Evolutionary conservation across 92 coral and sea anemone genomes (phyloP), one percentile per base, ranked within the genome.

Genomic region (Porites cylindrica): DNA sequence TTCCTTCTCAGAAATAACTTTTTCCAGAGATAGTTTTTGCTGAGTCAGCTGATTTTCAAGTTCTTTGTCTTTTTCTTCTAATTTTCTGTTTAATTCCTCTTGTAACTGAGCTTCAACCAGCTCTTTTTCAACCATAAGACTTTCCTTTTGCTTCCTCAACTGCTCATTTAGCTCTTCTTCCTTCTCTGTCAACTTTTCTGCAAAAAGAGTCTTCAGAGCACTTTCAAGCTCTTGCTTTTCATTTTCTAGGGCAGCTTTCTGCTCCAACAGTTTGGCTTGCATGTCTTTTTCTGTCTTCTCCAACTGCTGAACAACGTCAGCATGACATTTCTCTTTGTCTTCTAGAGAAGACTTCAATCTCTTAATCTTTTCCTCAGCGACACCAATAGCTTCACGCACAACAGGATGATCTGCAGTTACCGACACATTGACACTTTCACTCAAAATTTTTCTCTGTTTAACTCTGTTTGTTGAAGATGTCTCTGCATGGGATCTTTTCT

Each of bases 61-160:
- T 76, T 97, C 98, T 81, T 92, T 93, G 86, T 97, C 99, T 85
- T 94, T 97, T 66, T 94, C 96, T 70, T 97, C 98, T 5, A 97
- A 85, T 74, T 95, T 93, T 62, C 93, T 89, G 74, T 82, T 91
- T 67, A 97, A 89, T 89, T 95, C 98, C 60, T 85, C 86, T n/a
- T 93, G 94, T 32, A 95, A 88, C 50, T 90, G 89, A 16, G 73
- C 87, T 79, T 97, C 98, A 18, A 97, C 93, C 54, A 86, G 90
- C 52, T 92, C 95, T 66, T 97, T 97, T 82, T 97, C 99, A 63
- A 89, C 94, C 63, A 93, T 84, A 81, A 97, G 80, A 54, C 93
- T 70, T 13, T 93, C 99, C 82, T 93, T 95, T 76, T 97, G 99
- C 60, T 66, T 90, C 72, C 78, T 93, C 66, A 97, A 79, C 75